Base-by-base conservation (phyloP, 2,113 vertebrate genomes). In the Malurus alboscapulatus region DNA sequence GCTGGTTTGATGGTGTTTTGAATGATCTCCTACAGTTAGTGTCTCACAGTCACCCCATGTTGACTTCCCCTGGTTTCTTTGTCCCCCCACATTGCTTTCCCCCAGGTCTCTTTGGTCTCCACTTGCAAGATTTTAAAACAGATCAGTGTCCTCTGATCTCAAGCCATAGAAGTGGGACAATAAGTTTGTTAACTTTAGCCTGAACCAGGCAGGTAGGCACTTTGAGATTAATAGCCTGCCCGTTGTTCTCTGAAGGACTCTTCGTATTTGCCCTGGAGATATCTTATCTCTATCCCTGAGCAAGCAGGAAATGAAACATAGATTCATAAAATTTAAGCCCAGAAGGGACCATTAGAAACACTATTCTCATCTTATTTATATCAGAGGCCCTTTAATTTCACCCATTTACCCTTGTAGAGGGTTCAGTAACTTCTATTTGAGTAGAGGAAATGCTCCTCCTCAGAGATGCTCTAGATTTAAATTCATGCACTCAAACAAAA, bases 271-370 rank as follows among this genome's bases (percentile, higher is more conserved):
- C 94, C 87, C 89, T 92, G 68, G 61, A 92, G 92, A 88, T 95
- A 94, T 90, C 92, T 94, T 95, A 93, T 89, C 93, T 90, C 79
- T 77, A 88, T 95, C 91, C 91, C 90, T 90, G 80, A 94, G 61
- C 76, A 90, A 92, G 88, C 80, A 95, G 95, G 95, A 96, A 96
- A 96, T 96, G 90, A 96, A 96, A 96, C 94, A 95, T 93, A 93
- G 96, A 95, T 96, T 96, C 96, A 96, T 96, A 96, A 96, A 92
- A 80, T 95, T 76, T 95, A 96, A 92, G 76, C 88, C 96, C 88
- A 96, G 96, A 95, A 96, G 92, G 86, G 69, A 57, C 86, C 65
- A 94, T 96, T 96, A 96, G 57, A 90, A 88, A 30, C 65, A 57
- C 61, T 88, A 65, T 88, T 91, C 91, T 81, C 38, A 84, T 88